Percentiles rank a stretch among this genome's conserved stretches.
Conservation (phyloP, 1,140 invertebrate species). For the Brevipalpus yothersi region DNA sequence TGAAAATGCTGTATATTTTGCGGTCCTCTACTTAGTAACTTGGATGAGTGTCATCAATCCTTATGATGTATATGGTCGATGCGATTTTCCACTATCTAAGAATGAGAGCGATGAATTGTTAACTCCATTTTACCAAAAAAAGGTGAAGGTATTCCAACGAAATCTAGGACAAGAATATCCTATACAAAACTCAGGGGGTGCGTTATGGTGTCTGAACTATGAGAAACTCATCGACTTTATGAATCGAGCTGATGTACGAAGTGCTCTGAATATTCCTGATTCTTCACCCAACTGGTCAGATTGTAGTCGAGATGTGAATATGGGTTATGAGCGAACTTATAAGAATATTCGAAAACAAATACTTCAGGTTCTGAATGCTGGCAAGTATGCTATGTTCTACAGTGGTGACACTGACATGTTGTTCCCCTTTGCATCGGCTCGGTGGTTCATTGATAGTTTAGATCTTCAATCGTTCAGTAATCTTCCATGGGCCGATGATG, state of each 20-base stretch:
- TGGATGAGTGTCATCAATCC: too few species aligned
- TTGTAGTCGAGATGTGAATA: conserved; percentile 18
- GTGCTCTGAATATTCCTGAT: conserved; percentile 22
- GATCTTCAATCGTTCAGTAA: conserved; percentile 4
- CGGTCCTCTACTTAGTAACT: too few species aligned
- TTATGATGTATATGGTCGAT: background rate
- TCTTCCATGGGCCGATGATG: conserved; percentile 12
- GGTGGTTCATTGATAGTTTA: conserved; percentile 24
- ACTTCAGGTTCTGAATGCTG: conserved; percentile 11
- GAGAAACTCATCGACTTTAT: conserved; percentile 17
- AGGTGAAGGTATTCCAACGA: background rate
- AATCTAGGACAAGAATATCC: background rate
- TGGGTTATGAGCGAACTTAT: conserved; percentile 16
- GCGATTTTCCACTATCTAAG: background rate
- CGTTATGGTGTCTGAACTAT: background rate
- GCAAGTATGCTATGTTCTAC: conserved; percentile 25
- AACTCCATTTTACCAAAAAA: background rate
- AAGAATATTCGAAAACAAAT: conserved; percentile 16
- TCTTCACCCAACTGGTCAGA: conserved; percentile 16
- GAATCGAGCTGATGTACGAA: conserved; percentile 18
- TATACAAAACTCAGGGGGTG: background rate
- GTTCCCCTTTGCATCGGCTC: conserved; percentile 27
- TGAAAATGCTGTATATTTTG: background rate
- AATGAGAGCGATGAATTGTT: background rate
- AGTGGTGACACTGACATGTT: conserved; percentile 32